phyloP scores from a whole-genome alignment of 2,113 vertebrate genomes.

The Odocoileus hemionus region DNA sequence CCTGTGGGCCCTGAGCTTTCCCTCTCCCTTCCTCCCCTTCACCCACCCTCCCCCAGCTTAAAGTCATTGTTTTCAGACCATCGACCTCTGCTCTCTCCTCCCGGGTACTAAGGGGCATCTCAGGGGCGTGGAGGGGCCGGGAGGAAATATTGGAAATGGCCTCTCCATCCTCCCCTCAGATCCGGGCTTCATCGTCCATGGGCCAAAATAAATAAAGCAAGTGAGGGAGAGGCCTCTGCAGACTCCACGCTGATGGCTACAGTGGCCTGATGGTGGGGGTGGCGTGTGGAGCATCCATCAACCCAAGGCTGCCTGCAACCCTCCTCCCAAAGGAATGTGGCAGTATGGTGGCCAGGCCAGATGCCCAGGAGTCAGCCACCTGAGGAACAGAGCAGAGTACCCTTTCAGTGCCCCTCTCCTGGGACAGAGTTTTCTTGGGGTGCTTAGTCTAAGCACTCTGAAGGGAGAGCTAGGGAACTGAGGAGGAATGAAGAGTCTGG shows the following conservation, averaged over 20 bases:
- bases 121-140: conserved; percentile 39
- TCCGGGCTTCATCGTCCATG: conserved; percentile 61
- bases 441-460: not conserved
- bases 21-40: not conserved
- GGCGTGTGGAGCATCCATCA: not conserved
- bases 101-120: conserved; percentile 55
- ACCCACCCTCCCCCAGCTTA: not conserved
- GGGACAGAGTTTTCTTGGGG: not conserved
- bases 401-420: not conserved
- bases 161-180: conserved; percentile 69
- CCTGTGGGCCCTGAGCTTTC: not conserved
- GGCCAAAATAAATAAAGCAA: conserved; percentile 83
- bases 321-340: not conserved
- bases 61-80: conserved; percentile 66
- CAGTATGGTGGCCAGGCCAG: not conserved
- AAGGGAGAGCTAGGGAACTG: not conserved
- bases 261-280: not conserved
- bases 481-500: not conserved
- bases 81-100: conserved; percentile 40
- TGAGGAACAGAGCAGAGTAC: not conserved
- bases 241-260: conserved; percentile 52
- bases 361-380: not conserved
- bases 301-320: not conserved
- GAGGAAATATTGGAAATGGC: conserved; percentile 74
- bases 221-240: conserved; percentile 73